These are phyloP conservation scores for Lepidochrysops patricia DNA, from an alignment of 2,888 invertebrate genomes.

Conservation along the genomic window DNA sequence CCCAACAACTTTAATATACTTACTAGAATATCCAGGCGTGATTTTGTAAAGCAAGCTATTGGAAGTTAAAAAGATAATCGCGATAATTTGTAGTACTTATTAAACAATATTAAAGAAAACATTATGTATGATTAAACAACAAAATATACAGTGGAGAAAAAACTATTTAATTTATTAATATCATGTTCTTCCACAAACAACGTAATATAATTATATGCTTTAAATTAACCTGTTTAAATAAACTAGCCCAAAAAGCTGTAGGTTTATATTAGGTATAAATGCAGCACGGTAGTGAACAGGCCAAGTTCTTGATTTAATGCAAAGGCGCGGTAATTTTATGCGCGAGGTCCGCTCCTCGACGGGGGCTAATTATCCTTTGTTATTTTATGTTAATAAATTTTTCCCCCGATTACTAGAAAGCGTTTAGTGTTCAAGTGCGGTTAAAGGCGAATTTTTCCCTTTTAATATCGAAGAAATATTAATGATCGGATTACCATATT, in stretches of 20 bases:
- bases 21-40: neutral
- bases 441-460: neutral
- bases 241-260: neutral
- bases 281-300: constrained; percentile 16
- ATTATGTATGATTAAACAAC: too few relatives aligned
- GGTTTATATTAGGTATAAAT: constrained; percentile 11
- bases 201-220: neutral
- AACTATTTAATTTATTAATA: neutral
- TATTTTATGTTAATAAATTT: constrained; percentile 70
- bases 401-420: constrained; percentile 40
- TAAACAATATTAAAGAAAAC: too few relatives aligned
- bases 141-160: too few relatives aligned
- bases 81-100: too few relatives aligned
- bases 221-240: neutral
- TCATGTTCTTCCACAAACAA: too few relatives aligned
- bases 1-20: constrained; percentile 8
- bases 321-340: constrained; percentile 40
- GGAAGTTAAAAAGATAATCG: too few relatives aligned
- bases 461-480: neutral
- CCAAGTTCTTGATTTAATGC: constrained; percentile 27
- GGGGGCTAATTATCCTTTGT: constrained; percentile 64
- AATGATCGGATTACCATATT: neutral
- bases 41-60: neutral
- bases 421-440: constrained; percentile 17
- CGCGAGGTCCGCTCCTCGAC: constrained; percentile 32